A percentile compares a stretch with the other conserved stretches of the same genome.
These are phyloP conservation scores for Drosophila antonietae DNA, from an alignment of 2,888 invertebrate species.

Conservation along the genomic window DNA sequence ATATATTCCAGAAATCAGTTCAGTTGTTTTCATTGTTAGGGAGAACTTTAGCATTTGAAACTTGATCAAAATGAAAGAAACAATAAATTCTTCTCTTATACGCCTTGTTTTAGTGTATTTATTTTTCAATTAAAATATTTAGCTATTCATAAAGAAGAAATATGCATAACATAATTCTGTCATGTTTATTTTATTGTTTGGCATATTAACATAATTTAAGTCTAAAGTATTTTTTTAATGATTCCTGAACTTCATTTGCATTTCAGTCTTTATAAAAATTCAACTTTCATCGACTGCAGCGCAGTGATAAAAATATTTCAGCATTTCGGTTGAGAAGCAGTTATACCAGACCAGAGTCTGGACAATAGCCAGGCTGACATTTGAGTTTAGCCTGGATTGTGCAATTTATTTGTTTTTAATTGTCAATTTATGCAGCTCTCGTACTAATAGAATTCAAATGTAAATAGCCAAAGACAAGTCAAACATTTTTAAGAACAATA, in stretches of 20 bases:
- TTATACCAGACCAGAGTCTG: constrained; percentile 22
- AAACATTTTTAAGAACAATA: not conserved
- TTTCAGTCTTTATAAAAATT: constrained; percentile 12
- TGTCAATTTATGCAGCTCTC: constrained; percentile 14
- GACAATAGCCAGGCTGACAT: constrained; percentile 59
- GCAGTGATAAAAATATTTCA: constrained; percentile 14
- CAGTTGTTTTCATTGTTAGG: not conserved
- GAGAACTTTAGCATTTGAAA: constrained; percentile 14
- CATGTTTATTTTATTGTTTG: not conserved
- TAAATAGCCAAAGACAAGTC: not conserved
- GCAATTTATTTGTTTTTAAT: constrained; percentile 31
- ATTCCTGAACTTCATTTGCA: constrained; percentile 23
- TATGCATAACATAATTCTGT: not conserved
- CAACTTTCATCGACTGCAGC: constrained; percentile 15
- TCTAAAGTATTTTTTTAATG: constrained; percentile 10
- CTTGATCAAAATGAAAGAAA: not conserved
- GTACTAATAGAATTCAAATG: not conserved
- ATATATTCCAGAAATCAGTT: not conserved
- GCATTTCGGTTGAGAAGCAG: constrained; percentile 7
- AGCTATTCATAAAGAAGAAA: not conserved
- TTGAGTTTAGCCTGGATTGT: constrained; percentile 23
- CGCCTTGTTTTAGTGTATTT: not conserved
- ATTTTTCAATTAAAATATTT: not conserved
- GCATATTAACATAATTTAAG: constrained; percentile 13
- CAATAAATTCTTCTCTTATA: not conserved